Percentiles rank a stretch among this genome's conserved stretches.
phyloP scores from a whole-genome alignment of 2,113 vertebrate species.

The Oryzias melastigma region DNA sequence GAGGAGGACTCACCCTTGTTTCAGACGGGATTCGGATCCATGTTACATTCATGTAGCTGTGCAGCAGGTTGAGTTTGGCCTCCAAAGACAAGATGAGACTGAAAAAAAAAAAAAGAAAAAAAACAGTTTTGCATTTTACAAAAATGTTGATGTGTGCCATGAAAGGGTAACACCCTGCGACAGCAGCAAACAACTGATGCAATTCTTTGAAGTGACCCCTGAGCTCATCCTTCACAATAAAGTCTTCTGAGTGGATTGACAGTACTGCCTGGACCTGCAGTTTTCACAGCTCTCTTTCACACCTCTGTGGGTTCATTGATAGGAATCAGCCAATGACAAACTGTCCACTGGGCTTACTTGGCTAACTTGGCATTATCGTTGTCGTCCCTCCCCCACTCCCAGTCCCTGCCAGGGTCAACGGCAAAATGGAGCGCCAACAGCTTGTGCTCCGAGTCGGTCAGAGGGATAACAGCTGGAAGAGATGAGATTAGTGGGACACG shows the following conservation, averaged over 20 bases:
- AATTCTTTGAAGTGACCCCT: constrained; percentile 46
- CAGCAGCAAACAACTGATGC: constrained; percentile 39
- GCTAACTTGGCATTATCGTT: constrained; percentile 91
- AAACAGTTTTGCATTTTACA: not conserved
- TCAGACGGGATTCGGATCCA: constrained; percentile 98
- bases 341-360: constrained; percentile 81
- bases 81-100: constrained; percentile 98
- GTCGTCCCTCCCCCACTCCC: constrained; percentile 97
- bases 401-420: constrained; percentile 94
- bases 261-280: constrained; percentile 25
- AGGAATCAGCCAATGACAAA: constrained; percentile 21
- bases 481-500: constrained; percentile 49
- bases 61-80: constrained; percentile 96
- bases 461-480: constrained; percentile 91
- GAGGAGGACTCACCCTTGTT: constrained; percentile 84
- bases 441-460: constrained; percentile 98
- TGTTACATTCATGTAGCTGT: constrained; percentile 99
- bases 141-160: constrained; percentile 34
- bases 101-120: constrained; percentile 34
- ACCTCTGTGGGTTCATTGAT: constrained; percentile 22
- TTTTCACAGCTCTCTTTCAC: constrained; percentile 21
- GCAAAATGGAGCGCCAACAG: constrained; percentile 97
- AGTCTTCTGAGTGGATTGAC: constrained; percentile 13
- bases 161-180: constrained; percentile 43
- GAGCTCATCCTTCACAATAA: constrained; percentile 33